These are phyloP conservation scores for Cephus rjabovi DNA, from an alignment of 2,888 invertebrate genomes.

Conservation along the genomic window DNA sequence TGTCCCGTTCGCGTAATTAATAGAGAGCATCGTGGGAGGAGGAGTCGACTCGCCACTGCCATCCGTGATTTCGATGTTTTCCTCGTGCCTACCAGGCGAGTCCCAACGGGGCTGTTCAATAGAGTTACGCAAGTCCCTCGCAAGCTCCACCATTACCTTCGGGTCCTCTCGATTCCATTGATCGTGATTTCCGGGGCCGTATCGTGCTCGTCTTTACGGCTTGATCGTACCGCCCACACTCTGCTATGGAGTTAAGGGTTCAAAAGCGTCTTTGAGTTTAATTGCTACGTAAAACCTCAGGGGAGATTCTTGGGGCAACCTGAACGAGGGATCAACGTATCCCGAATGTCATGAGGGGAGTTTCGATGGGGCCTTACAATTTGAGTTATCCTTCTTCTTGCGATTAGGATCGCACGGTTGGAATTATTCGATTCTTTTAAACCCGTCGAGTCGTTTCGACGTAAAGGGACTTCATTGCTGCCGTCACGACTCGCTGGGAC, in stretches of 20 bases:
- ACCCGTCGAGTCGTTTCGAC: not conserved
- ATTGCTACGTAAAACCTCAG: not conserved
- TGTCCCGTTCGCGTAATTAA: not conserved
- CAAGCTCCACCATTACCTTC: not conserved
- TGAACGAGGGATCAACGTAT: not conserved
- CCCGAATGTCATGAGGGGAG: not conserved
- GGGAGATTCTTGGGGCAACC: not conserved
- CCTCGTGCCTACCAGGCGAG: not conserved
- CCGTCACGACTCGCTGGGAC: not conserved
- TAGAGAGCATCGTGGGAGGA: not conserved
- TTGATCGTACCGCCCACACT: slow-evolving; percentile 5
- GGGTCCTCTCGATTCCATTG: not conserved
- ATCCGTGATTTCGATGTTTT: not conserved
- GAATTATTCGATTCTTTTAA: not conserved
- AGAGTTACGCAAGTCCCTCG: slow-evolving; percentile 1
- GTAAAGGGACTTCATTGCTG: not conserved
- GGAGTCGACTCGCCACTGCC: not conserved
- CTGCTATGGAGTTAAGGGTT: not conserved
- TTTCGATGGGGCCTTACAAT: not conserved
- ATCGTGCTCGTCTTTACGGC: slow-evolving; percentile 6
- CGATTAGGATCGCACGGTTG: not conserved
- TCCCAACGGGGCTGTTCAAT: not conserved
- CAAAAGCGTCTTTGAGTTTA: not conserved
- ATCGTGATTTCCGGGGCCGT: slow-evolving; percentile 11
- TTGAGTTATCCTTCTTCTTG: not conserved